Base-by-base conservation (phyloP, 2,888 invertebrate species). In the Drosophila nigricruria region DNA sequence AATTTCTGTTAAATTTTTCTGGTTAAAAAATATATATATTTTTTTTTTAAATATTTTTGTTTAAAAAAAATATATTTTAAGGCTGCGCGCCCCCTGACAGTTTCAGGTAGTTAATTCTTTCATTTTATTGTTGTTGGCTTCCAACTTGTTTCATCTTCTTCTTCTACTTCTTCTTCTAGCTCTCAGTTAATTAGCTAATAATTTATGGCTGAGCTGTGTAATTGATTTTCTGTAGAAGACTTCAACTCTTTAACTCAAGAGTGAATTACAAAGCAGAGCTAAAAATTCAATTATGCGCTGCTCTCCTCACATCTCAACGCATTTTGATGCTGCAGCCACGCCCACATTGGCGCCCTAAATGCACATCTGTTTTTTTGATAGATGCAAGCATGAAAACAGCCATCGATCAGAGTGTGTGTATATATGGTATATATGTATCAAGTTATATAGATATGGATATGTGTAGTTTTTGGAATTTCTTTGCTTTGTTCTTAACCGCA, bases 301-400 rank as follows among this genome's bases (percentile, higher is more conserved):
- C 58, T 36, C 14, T 40, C 14, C 54, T 32, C 32, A 38, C 54
- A 65, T 69, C 43, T 52, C n/a, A 61, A 61, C 36, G 45, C 45
- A 61, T 43, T 64, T 56, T 60, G 49, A 68, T 71, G 54, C 20
- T 50, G 27, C 10, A 23, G 56, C 45, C 32, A 45, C 54, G 49
- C 60, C 73, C 32, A 47, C 38, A 27, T 63, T 25, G 64, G 64
- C 52, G 62, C 65, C 59, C 56, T 27, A 56, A 54, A 42, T 23
- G 42, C 70, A 69, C 82, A 85, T 83, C 82, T 87, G 82, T 58
- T 65, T 77, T 65, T 65, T 77, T 70, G 75, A 53, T 3, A 25
- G n/a, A n/a, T n/a, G n/a, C n/a, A n/a, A n/a, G 5, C 2, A 25
- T 3, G 5, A 43, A 65, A 57, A 40, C 54, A 67, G 32, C 57